phyloP scores from a whole-genome alignment of 2,888 invertebrate species.

The Drosophila cyrtoloma region DNA sequence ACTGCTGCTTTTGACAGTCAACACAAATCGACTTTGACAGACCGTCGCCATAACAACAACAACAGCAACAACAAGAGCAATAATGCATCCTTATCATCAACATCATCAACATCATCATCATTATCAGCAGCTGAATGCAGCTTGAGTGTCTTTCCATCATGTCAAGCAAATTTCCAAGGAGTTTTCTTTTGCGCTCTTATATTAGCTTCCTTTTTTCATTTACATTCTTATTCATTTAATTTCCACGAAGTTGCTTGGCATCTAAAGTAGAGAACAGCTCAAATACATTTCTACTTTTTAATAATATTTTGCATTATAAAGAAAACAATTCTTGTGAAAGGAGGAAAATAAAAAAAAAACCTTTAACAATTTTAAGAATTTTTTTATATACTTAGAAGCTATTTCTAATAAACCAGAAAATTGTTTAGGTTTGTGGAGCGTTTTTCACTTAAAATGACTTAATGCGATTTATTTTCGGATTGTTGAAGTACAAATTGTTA shows the following conservation, averaged over 20 bases:
- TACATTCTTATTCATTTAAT: background rate
- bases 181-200: no score
- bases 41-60: constrained; percentile 43
- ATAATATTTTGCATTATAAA: no score
- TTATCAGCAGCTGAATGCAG: constrained; percentile 49
- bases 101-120: constrained; percentile 16
- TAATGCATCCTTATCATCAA: constrained; percentile 2
- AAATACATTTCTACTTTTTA: no score
- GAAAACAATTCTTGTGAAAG: no score
- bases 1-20: constrained; percentile 53
- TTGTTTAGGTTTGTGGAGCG: background rate
- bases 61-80: constrained; percentile 24
- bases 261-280: background rate
- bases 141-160: constrained; percentile 52
- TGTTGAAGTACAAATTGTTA: background rate
- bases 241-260: background rate
- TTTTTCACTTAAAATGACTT: background rate
- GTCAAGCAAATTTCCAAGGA: constrained; percentile 1
- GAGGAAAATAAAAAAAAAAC: no score
- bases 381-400: no score
- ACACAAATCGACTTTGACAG: constrained; percentile 75
- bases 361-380: no score
- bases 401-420: background rate
- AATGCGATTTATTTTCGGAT: background rate
- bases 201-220: background rate